A percentile compares a stretch with the other conserved stretches of the same genome.
Evolutionary conservation across 2,888 invertebrate species (phyloP).

Genomic region (Mimas tiliae): DNA sequence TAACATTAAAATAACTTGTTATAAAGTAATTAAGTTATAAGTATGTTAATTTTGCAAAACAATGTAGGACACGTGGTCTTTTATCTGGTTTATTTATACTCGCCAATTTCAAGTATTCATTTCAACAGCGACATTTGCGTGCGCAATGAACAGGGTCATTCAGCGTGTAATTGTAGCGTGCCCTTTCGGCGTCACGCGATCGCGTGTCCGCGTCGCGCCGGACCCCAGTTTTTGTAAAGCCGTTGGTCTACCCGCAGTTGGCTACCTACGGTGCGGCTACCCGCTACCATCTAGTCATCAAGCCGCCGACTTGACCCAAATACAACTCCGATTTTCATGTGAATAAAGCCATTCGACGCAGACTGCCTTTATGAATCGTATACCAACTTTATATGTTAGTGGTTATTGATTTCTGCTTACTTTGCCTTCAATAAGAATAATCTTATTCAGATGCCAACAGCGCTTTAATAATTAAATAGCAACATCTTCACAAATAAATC

Average conservation of each 20-base stretch:
- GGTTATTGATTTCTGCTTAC: conserved; percentile 26
- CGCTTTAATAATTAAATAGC: neutral
- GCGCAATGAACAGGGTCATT: conserved; percentile 68
- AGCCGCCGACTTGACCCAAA: conserved; percentile 29
- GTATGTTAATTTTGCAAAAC: conserved; percentile 12
- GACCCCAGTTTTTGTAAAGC: conserved; percentile 21
- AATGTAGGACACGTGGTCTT: conserved; percentile 16
- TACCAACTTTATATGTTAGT: conserved; percentile 21
- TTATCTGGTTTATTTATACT: conserved; percentile 50
- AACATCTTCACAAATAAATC: neutral
- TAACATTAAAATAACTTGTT: conserved; percentile 19
- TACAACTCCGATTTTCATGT: conserved; percentile 29
- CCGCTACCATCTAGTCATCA: conserved; percentile 18
- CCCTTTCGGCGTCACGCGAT: conserved; percentile 72
- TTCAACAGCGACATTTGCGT: conserved; percentile 69
- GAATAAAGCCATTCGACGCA: conserved; percentile 28
- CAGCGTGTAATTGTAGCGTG: conserved; percentile 68
- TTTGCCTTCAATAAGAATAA: conserved; percentile 1
- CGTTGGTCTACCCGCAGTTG: neutral
- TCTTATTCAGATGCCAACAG: neutral
- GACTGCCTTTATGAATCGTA: conserved; percentile 23
- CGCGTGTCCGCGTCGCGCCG: conserved; percentile 65
- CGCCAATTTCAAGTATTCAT: conserved; percentile 56
- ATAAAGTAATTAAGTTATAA: neutral
- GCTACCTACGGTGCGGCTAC: conserved; percentile 12